Evolutionary conservation across 2,888 invertebrate species (phyloP).

Genomic region (Hirtodrosophila duncani): DNA sequence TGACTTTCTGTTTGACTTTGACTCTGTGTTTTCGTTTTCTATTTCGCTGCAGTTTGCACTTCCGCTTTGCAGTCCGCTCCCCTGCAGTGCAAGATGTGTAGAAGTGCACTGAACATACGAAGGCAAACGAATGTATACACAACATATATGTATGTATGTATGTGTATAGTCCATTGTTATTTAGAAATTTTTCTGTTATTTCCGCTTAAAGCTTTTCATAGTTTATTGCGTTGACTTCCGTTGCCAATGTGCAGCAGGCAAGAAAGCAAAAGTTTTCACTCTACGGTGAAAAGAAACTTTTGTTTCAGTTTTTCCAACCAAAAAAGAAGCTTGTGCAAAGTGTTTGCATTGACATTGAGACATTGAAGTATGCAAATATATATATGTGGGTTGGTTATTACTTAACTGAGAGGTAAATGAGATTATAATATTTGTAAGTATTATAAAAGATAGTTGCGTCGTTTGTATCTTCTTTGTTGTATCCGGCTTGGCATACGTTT

Average conservation of each 20-base stretch:
- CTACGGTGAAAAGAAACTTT: slow-evolving; percentile 17
- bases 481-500: too few relatives aligned
- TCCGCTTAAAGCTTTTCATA: slow-evolving; percentile 49
- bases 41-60: slow-evolving; percentile 55
- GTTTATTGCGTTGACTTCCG: slow-evolving; percentile 57
- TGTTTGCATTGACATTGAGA: slow-evolving; percentile 48
- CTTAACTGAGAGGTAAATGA: too few relatives aligned
- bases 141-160: too few relatives aligned
- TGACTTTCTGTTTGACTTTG: slow-evolving; percentile 38
- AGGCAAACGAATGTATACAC: too few relatives aligned
- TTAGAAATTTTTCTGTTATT: slow-evolving; percentile 52
- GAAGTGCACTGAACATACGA: slow-evolving; percentile 22
- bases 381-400: too few relatives aligned
- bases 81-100: not conserved
- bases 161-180: slow-evolving; percentile 37
- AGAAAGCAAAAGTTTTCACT: slow-evolving; percentile 49
- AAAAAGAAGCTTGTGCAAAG: slow-evolving; percentile 22
- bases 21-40: slow-evolving; percentile 18
- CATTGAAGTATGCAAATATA: too few relatives aligned
- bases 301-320: not conserved
- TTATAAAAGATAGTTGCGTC: too few relatives aligned
- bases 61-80: slow-evolving; percentile 35
- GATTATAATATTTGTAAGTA: too few relatives aligned
- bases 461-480: too few relatives aligned
- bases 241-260: slow-evolving; percentile 22